Conservation (phyloP, 2,113 vertebrate genomes). For the Neomonachus schauinslandi region DNA sequence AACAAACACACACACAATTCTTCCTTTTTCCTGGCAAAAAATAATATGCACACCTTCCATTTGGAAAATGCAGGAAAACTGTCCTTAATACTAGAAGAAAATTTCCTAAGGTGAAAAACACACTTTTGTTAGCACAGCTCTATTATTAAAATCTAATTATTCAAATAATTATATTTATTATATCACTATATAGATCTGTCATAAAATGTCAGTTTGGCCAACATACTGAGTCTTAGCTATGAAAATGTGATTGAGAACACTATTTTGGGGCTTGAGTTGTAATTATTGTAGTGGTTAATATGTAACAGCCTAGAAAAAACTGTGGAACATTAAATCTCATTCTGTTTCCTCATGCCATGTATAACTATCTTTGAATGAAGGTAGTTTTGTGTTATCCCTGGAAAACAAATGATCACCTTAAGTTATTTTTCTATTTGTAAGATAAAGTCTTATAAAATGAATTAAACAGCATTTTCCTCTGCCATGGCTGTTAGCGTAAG, state of each 20-base stretch:
- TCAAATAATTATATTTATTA: not conserved
- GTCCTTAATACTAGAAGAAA: not conserved
- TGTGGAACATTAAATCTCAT: not conserved
- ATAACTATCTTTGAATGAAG: not conserved
- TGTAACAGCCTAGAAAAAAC: not conserved
- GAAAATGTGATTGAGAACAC: not conserved
- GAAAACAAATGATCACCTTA: not conserved
- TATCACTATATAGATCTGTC: not conserved
- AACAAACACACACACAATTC: not conserved
- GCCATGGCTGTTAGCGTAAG: not conserved
- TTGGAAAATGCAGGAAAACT: not conserved
- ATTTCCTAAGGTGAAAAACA: not conserved
- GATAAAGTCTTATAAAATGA: not conserved
- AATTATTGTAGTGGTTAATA: not conserved
- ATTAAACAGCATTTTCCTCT: not conserved
- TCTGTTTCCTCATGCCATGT: not conserved
- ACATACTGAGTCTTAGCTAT: not conserved
- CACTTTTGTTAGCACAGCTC: not conserved
- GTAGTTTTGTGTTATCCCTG: not conserved
- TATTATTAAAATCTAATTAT: not conserved
- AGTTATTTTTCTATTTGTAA: not conserved
- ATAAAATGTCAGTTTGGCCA: not conserved
- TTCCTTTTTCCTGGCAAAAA: not conserved
- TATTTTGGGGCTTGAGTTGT: not conserved
- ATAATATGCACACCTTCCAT: not conserved